Percentiles rank a stretch among this genome's conserved stretches.
Evolutionary conservation across 2,797 vertebrate species (phyloP).

Genomic region (Myotis pilosus): DNA sequence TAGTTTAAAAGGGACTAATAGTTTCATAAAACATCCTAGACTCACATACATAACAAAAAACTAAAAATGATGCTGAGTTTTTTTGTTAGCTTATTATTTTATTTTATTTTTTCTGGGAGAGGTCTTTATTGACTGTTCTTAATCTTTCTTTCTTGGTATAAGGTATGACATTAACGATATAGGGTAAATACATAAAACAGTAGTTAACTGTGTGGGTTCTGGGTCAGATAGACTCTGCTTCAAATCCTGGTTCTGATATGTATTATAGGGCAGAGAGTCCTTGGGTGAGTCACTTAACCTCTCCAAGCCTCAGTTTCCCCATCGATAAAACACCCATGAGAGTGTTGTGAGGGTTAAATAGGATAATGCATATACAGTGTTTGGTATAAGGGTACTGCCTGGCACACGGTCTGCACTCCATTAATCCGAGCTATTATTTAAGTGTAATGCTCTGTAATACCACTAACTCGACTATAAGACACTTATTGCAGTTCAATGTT

Average conservation of each 20-base stretch:
- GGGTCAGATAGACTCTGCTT: neutral
- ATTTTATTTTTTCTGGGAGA: neutral
- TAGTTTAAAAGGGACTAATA: slow-evolving; percentile 29
- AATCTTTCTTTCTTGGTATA: slow-evolving; percentile 7
- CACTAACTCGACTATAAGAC: slow-evolving; percentile 1
- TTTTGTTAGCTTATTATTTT: neutral
- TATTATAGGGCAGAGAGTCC: neutral
- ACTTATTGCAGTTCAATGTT: neutral
- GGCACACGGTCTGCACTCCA: neutral
- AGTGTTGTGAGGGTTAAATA: neutral
- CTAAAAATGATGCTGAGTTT: slow-evolving; percentile 17
- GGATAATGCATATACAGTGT: neutral
- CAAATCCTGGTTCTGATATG: neutral
- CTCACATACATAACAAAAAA: slow-evolving; percentile 1
- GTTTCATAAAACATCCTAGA: neutral
- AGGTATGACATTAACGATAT: slow-evolving; percentile 11
- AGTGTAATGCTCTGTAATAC: neutral
- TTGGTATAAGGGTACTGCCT: neutral
- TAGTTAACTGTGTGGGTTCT: neutral
- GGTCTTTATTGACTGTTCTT: neutral
- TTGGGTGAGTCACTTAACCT: slow-evolving; percentile 6
- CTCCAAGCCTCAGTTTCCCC: slow-evolving; percentile 22
- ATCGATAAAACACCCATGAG: neutral
- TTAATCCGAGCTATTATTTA: neutral
- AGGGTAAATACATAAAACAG: neutral